phyloP scores from a whole-genome alignment of 2,888 invertebrate species.

The Chydorus sphaericus region DNA sequence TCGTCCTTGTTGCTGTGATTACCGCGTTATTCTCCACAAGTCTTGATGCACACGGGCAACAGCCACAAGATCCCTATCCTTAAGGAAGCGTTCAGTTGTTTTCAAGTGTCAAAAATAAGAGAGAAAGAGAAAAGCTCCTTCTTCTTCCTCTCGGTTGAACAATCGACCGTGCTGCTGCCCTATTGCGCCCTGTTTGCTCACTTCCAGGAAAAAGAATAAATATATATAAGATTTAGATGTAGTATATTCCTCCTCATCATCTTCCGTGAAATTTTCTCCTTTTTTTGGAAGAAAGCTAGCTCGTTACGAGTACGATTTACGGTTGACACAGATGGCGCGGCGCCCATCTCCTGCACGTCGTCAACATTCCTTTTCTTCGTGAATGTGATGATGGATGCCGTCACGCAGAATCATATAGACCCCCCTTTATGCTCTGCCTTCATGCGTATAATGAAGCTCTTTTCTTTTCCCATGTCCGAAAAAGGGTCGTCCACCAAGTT shows the following conservation, averaged over 20 bases:
- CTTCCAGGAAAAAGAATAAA: not conserved
- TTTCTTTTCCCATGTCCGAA: no score
- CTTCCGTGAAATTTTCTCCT: not conserved
- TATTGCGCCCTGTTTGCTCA: constrained; percentile 8
- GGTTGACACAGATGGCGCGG: no score
- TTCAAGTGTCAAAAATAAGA: constrained; percentile 2
- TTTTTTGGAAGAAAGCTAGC: not conserved
- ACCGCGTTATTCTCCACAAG: constrained; percentile 4
- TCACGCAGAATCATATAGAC: no score
- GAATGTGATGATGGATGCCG: no score
- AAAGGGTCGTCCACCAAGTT: no score
- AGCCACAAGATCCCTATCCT: not conserved
- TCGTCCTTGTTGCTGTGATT: constrained; percentile 7
- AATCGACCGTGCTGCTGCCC: not conserved
- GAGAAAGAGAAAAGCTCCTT: not conserved
- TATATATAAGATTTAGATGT: no score
- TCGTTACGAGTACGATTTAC: not conserved
- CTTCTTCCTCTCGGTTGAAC: not conserved
- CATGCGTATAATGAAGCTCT: no score
- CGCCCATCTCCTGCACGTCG: no score
- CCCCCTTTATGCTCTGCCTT: no score
- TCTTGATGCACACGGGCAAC: no score
- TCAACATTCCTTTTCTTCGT: no score
- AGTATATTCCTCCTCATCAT: no score
- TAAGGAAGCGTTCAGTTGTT: not conserved